Conservation (phyloP, 2,888 invertebrate species). For the Megamerina dolium region DNA sequence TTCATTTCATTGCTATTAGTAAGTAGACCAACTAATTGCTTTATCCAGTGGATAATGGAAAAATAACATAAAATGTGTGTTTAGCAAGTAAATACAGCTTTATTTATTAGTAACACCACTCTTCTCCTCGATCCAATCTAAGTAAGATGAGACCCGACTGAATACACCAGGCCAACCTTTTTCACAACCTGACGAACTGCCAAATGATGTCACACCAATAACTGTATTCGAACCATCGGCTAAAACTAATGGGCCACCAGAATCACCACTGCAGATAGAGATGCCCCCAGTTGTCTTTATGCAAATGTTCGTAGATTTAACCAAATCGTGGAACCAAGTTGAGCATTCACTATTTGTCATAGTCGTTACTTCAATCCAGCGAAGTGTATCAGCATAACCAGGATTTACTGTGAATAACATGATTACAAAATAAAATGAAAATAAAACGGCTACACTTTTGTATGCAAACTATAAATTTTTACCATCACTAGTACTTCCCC, state of each 20-base stretch:
- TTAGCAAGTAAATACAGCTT: no score
- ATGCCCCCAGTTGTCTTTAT: conserved; percentile 30
- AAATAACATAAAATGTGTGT: no score
- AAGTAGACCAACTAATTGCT: no score
- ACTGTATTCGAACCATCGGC: conserved; percentile 26
- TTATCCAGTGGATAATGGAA: no score
- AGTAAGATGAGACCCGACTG: conserved; percentile 37
- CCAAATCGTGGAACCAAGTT: conserved; percentile 5
- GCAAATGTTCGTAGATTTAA: conserved; percentile 21
- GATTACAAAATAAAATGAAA: background rate
- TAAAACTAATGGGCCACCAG: conserved; percentile 41
- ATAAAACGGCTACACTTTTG: background rate
- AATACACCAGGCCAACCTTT: conserved; percentile 41
- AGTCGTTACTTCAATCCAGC: conserved; percentile 16
- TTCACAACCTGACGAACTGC: conserved; percentile 39
- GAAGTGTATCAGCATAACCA: conserved; percentile 6
- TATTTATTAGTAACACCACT: no score
- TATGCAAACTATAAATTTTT: conserved; percentile 12
- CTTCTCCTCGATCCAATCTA: conserved; percentile 38
- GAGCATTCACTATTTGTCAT: conserved; percentile 21
- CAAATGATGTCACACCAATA: conserved; percentile 43
- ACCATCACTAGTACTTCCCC: conserved; percentile 38
- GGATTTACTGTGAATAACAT: conserved; percentile 2
- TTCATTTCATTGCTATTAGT: no score
- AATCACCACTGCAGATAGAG: conserved; percentile 46